Percentiles rank a stretch among this genome's conserved stretches.
phyloP scores from a whole-genome alignment of 2,888 invertebrate genomes.

The Microctonus hyperodae region DNA sequence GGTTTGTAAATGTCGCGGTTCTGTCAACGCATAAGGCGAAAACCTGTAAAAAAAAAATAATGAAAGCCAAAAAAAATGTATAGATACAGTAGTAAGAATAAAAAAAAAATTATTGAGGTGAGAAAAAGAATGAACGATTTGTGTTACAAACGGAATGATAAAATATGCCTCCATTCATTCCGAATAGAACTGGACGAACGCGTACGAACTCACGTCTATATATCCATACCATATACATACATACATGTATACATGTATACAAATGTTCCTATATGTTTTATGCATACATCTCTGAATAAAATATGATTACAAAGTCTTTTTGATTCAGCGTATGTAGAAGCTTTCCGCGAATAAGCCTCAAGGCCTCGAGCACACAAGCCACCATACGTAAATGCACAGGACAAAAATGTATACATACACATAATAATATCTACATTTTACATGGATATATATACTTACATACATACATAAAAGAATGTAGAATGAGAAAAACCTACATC shows the following conservation, averaged over 20 bases:
- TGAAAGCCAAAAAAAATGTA: conserved; percentile 8
- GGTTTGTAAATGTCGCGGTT: conserved; percentile 14
- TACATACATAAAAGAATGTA: background rate
- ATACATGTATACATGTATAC: conserved; percentile 47
- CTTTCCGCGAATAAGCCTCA: conserved; percentile 37
- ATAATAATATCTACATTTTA: background rate
- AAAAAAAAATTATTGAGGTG: background rate
- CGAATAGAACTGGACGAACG: conserved; percentile 47
- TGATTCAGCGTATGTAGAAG: conserved; percentile 49
- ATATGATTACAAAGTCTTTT: conserved; percentile 54
- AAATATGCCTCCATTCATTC: conserved; percentile 42
- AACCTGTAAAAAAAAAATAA: background rate
- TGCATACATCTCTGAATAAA: conserved; percentile 55
- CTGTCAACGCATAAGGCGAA: conserved; percentile 19
- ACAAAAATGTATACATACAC: background rate
- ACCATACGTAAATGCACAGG: conserved; percentile 8
- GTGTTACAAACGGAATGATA: conserved; percentile 28
- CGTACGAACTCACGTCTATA: conserved; percentile 41
- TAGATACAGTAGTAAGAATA: background rate
- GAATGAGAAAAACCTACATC: conserved; percentile 30
- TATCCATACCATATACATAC: conserved; percentile 46
- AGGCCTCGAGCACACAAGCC: background rate
- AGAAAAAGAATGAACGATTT: background rate
- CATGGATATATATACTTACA: too few relatives aligned
- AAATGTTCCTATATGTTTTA: conserved; percentile 53